These are phyloP conservation scores for Drosophila bocki DNA, from an alignment of 1,140 invertebrate genomes.

Conservation along the genomic window DNA sequence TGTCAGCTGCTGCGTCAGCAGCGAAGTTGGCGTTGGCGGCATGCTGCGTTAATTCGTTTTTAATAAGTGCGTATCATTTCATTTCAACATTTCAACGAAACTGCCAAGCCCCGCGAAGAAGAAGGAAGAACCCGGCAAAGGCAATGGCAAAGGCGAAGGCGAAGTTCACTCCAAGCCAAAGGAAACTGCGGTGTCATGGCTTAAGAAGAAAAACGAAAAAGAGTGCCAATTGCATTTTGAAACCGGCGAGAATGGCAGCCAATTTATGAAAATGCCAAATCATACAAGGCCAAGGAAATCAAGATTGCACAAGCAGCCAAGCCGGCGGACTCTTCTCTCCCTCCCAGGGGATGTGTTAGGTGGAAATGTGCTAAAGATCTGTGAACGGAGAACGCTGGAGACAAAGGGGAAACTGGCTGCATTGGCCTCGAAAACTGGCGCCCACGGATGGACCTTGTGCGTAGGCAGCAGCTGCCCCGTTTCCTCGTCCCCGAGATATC, in stretches of 20 bases:
- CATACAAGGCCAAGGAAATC: conserved; percentile 82
- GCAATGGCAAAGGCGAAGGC: background rate
- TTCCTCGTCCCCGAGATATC: conserved; percentile 1
- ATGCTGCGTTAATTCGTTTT: conserved; percentile 82
- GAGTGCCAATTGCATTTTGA: conserved; percentile 81
- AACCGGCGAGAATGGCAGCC: conserved; percentile 71
- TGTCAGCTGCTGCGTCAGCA: conserved; percentile 60
- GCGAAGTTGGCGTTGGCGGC: conserved; percentile 53
- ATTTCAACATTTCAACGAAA: conserved; percentile 81
- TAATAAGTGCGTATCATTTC: conserved; percentile 84
- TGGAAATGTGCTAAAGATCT: conserved; percentile 64
- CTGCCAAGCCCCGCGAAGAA: conserved; percentile 20
- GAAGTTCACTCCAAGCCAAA: conserved; percentile 26
- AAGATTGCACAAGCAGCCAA: conserved; percentile 67
- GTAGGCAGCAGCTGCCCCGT: conserved; percentile 54
- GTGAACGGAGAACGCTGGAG: conserved; percentile 3
- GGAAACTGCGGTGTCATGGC: conserved; percentile 50
- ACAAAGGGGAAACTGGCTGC: conserved; percentile 26
- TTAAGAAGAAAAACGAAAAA: conserved; percentile 55
- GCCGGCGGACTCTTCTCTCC: background rate
- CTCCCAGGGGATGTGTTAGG: conserved; percentile 12
- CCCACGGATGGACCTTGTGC: conserved; percentile 60
- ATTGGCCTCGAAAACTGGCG: conserved; percentile 63
- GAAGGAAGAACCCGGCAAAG: conserved; percentile 19
- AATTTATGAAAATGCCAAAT: conserved; percentile 82